Percentiles rank a stretch among this genome's conserved stretches.
Evolutionary conservation across 2,113 vertebrate genomes (phyloP).

Genomic region (Catharus bicknelli): DNA sequence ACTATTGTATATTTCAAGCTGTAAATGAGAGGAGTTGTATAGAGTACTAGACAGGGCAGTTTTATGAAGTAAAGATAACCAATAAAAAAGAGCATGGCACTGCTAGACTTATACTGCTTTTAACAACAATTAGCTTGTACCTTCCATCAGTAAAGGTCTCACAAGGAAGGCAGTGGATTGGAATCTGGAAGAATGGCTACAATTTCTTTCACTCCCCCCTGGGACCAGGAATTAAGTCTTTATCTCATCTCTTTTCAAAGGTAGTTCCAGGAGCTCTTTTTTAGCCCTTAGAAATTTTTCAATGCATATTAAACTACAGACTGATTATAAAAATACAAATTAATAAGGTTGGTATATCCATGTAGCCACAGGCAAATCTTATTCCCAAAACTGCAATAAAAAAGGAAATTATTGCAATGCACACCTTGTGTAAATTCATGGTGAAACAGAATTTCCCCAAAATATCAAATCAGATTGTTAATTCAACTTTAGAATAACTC

Average conservation of each 20-base stretch:
- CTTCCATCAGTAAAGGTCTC: not conserved
- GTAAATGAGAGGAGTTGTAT: slow-evolving; percentile 39
- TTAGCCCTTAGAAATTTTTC: not conserved
- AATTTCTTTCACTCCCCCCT: rapidly evolving
- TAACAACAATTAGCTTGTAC: not conserved
- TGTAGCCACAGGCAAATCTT: not conserved
- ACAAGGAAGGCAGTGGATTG: not conserved
- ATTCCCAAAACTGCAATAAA: not conserved
- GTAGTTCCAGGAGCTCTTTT: not conserved
- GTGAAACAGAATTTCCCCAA: not conserved
- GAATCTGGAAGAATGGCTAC: not conserved
- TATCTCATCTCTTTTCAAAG: not conserved
- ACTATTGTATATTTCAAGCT: slow-evolving; percentile 39
- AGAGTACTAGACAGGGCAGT: slow-evolving; percentile 14
- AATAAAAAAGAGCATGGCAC: not conserved
- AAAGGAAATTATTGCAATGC: not conserved
- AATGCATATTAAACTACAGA: not conserved
- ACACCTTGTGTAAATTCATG: not conserved
- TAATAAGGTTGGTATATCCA: not conserved
- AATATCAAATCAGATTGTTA: not conserved
- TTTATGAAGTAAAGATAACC: slow-evolving; percentile 22
- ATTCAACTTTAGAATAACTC: not conserved
- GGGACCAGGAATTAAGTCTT: not conserved
- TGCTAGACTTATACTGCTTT: slow-evolving; percentile 7
- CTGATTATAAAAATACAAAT: not conserved